A percentile compares a stretch with the other conserved stretches of the same genome.
Evolutionary conservation across 2,113 vertebrate species (phyloP).

Genomic region (Oostethus manadensis): DNA sequence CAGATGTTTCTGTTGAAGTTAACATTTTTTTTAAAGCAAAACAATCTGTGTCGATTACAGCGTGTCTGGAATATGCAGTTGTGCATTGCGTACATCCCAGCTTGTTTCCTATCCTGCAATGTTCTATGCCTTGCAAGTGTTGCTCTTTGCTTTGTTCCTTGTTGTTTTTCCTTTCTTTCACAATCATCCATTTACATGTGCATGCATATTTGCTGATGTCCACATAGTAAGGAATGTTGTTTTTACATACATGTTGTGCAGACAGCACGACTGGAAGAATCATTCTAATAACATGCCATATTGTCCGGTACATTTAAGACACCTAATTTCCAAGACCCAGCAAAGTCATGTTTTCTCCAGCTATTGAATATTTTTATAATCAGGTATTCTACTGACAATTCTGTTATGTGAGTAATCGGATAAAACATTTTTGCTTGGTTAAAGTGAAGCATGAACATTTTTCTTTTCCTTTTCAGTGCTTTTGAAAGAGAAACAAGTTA

Average conservation of each 20-base stretch:
- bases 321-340: no score
- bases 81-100: constrained; percentile 39
- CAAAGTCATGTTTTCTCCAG: no score
- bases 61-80: constrained; percentile 12
- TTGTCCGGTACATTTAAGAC: no score
- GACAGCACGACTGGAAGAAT: neutral
- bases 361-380: no score
- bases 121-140: constrained; percentile 34
- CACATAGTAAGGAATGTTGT: neutral
- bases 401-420: no score
- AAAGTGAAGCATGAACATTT: no score
- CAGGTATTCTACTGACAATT: no score
- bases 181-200: constrained; percentile 7
- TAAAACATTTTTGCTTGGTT: no score
- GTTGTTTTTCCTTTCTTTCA: constrained; percentile 19
- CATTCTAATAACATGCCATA: neutral
- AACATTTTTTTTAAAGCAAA: neutral
- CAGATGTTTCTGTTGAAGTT: neutral
- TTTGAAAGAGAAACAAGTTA: no score
- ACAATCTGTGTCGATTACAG: neutral
- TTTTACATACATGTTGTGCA: neutral
- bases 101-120: constrained; percentile 51
- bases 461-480: no score
- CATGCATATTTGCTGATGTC: constrained; percentile 8
- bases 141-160: constrained; percentile 24